phyloP scores from a whole-genome alignment of 2,797 vertebrate genomes.

The Fratercula arctica region DNA sequence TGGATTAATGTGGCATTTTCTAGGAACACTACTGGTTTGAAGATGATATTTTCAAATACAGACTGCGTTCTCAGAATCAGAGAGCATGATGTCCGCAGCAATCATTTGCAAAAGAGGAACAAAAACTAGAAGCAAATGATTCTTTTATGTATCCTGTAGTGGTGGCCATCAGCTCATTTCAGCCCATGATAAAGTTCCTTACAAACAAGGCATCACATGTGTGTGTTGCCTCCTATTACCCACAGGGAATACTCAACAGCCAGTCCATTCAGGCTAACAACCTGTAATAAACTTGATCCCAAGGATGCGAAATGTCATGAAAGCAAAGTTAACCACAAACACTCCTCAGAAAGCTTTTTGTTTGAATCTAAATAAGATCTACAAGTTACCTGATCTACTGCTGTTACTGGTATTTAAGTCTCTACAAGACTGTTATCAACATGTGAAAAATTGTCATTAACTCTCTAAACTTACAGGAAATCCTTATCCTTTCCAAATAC shows the following conservation, averaged over 20 bases:
- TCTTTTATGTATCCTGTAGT: not conserved
- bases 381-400: not conserved
- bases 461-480: not conserved
- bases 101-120: not conserved
- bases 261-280: not conserved
- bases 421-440: not conserved
- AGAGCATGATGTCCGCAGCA: not conserved
- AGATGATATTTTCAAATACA: not conserved
- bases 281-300: not conserved
- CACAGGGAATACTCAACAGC: not conserved
- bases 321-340: not conserved
- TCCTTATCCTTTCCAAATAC: not conserved
- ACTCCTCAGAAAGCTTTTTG: not conserved
- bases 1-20: not conserved
- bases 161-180: not conserved
- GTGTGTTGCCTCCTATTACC: not conserved
- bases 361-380: not conserved
- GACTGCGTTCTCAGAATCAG: not conserved
- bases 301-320: not conserved
- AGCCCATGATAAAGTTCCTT: not conserved
- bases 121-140: not conserved
- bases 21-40: not conserved
- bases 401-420: not conserved
- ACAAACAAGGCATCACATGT: not conserved
- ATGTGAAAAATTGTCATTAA: not conserved